Percentiles rank a stretch among this genome's conserved stretches.
Conservation (phyloP, 2,113 vertebrate genomes). For the Diadophis punctatus region DNA sequence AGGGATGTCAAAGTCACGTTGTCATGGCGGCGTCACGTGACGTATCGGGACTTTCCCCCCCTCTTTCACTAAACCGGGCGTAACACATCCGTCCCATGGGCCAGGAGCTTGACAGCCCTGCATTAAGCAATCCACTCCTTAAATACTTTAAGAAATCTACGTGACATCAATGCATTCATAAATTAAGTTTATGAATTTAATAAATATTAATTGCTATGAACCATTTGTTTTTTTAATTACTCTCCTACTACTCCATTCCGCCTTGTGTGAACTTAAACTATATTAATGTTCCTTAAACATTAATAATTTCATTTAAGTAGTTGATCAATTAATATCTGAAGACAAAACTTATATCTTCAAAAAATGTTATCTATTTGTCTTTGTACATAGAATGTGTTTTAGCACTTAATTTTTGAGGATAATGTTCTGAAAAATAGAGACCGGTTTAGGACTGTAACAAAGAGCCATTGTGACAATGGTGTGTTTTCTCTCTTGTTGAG, state of each 20-base stretch:
- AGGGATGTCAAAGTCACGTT: too few relatives aligned
- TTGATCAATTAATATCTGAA: slow-evolving; percentile 18
- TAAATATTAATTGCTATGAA: background rate
- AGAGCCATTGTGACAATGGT: background rate
- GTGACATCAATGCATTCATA: too few relatives aligned
- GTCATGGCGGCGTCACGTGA: too few relatives aligned
- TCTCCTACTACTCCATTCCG: background rate
- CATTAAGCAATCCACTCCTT: background rate
- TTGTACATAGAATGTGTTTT: background rate
- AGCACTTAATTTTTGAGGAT: slow-evolving; percentile 24
- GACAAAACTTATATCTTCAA: slow-evolving; percentile 40
- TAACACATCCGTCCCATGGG: too few relatives aligned
- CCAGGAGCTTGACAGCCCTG: too few relatives aligned
- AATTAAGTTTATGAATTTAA: background rate
- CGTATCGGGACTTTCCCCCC: too few relatives aligned
- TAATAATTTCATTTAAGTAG: background rate
- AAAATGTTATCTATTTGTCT: slow-evolving; percentile 19
- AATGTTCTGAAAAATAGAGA: slow-evolving; percentile 5
- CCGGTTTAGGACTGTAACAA: slow-evolving; percentile 20
- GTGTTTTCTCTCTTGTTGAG: slow-evolving; percentile 37
- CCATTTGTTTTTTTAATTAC: background rate
- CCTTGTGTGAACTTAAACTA: background rate
- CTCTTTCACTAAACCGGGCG: too few relatives aligned
- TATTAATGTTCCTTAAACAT: background rate
- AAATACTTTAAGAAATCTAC: background rate